Evolutionary conservation across 2,888 invertebrate species (phyloP).

Genomic region (Matsumyia berberina): DNA sequence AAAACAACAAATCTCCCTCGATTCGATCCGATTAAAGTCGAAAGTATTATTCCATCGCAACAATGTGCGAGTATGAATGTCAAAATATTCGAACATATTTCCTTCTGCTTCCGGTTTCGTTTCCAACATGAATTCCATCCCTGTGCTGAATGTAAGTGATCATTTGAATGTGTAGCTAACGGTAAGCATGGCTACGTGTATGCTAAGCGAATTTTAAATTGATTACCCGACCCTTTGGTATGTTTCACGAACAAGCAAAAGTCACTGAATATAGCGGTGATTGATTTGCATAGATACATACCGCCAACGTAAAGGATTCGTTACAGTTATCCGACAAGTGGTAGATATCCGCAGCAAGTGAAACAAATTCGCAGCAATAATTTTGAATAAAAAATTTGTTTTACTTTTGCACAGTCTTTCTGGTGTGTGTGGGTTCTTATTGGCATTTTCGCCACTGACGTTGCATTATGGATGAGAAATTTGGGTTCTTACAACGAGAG

Average conservation of each 20-base stretch:
- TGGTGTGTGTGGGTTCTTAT: neutral
- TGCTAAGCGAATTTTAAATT: neutral
- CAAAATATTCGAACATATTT: neutral
- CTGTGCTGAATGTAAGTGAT: neutral
- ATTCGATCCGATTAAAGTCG: neutral
- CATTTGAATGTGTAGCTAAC: slow-evolving; percentile 51
- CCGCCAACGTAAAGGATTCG: neutral
- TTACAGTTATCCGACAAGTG: slow-evolving; percentile 56
- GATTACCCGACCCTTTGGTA: too few relatives aligned
- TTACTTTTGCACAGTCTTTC: neutral
- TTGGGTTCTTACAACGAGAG: slow-evolving; percentile 11
- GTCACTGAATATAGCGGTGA: slow-evolving; percentile 25
- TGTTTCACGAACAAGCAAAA: slow-evolving; percentile 27
- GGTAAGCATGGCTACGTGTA: slow-evolving; percentile 32
- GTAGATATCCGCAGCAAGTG: slow-evolving; percentile 46
- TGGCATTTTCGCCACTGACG: slow-evolving; percentile 1
- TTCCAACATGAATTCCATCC: slow-evolving; percentile 9
- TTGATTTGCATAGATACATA: slow-evolving; percentile 38
- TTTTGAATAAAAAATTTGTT: slow-evolving; percentile 25
- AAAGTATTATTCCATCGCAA: too few relatives aligned
- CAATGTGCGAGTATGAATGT: slow-evolving; percentile 3
- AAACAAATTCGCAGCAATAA: slow-evolving; percentile 32
- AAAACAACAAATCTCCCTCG: slow-evolving; percentile 19
- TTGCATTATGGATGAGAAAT: slow-evolving; percentile 57
- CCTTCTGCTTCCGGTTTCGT: slow-evolving; percentile 50